These are phyloP conservation scores for Sminthurinus signatus DNA, from an alignment of 1,140 invertebrate genomes.

Conservation along the genomic window DNA sequence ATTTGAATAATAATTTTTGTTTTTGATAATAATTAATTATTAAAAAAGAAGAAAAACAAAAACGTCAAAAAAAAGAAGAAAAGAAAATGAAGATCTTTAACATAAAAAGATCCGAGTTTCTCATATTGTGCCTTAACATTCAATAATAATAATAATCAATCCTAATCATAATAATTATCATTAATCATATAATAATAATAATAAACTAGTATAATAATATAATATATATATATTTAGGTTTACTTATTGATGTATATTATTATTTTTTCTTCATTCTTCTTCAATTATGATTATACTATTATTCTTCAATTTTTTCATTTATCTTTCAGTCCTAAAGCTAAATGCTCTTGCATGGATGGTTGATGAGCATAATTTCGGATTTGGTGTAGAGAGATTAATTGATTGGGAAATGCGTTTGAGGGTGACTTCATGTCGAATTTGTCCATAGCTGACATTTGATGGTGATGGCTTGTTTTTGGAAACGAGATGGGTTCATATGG, in stretches of 20 bases:
- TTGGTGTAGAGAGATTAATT: constrained; percentile 90
- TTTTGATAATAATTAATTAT: not conserved
- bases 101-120: not conserved
- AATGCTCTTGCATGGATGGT: constrained; percentile 58
- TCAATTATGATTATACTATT: not conserved
- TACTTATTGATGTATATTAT: not conserved
- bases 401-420: constrained; percentile 72
- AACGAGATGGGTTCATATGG: constrained; percentile 85
- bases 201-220: not conserved
- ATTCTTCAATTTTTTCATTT: not conserved
- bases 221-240: not conserved
- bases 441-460: constrained; percentile 44
- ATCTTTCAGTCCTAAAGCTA: constrained; percentile 35
- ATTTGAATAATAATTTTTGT: not conserved
- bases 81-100: not conserved
- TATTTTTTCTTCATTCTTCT: not conserved
- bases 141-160: not conserved
- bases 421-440: constrained; percentile 51
- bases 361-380: constrained; percentile 94
- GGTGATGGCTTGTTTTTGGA: constrained; percentile 49
- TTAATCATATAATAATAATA: not conserved
- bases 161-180: not conserved
- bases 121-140: not conserved
- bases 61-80: not conserved
- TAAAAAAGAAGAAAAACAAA: not conserved